Base-by-base conservation (phyloP, 2,888 invertebrate genomes). In the Himalopsyche kuldschensis region DNA sequence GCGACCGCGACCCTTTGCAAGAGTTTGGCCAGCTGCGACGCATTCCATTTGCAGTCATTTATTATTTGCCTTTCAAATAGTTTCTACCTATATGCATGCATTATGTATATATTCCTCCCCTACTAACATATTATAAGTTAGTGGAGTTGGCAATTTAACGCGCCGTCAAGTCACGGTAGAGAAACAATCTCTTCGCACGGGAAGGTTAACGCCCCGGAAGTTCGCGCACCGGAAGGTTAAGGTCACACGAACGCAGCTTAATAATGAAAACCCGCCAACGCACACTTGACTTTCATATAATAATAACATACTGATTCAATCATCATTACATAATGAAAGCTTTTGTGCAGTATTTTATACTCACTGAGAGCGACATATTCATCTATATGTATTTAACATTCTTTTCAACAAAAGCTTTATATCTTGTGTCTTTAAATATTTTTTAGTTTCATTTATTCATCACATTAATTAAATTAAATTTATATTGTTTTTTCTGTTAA, bases 191-290 rank as follows among this genome's bases (percentile, higher is more conserved):
- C 55, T 41, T 79, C 48, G 41, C 76, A 30, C 75, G 82, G 76
- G 48, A 35, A 27, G 84, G 84, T 84, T 69, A 82, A 84, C 75
- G 84, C 41, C 46, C 82, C 41, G 69, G 69, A 69, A 69, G 69
- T 15, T 69, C 27, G 30, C 69, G 77, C 30, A 48, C 78, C 11
- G 32, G 75, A 82, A 82, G 84, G 84, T 84, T 84, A 84, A 84
- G 84, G 82, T 78, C 84, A 75, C 78, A 69, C 69, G 69, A 69
- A 69, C 69, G 69, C 69, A 69, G 69, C 69, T 24, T 3, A 69
- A 69, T 30, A 69, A 69, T 69, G 27, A 30, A 69, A 24, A 2
- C 69, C 5, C 27, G 69, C 0, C 69, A 30, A 30, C 69, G 30
- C 30, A 69, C 69, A 69, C 69, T 69, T 69, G 69, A 30, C 69